Evolutionary conservation across 2,797 vertebrate species (phyloP), one percentile per base, ranked within the genome.

Genomic region (Chloroceryle amazona): DNA sequence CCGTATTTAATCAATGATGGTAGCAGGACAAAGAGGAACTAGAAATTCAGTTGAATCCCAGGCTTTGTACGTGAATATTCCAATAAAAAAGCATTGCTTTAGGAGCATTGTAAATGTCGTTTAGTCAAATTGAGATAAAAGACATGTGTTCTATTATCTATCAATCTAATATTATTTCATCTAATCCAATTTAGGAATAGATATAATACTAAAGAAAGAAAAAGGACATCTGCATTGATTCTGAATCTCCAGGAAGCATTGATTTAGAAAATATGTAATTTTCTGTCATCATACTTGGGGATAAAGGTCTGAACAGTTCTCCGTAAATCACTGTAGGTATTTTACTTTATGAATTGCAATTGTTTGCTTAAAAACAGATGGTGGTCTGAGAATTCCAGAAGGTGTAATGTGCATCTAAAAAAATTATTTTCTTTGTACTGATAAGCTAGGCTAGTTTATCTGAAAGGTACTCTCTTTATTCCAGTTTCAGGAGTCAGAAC

Each of bases 321-420:
- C 66, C 74, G 66, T 74, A 81, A 93, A 92, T 88, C 87, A 81
- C 54, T 72, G n/a, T 41, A 81, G 57, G 62, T 90, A 37, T 55
- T 57, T 65, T 72, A 28, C 70, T 83, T 79, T 37, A 88, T 84
- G 82, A 90, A 54, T 73, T 90, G 66, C 51, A 90, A 55, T 85
- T 91, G 66, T 96, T 95, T 86, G 46, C 73, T 91, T 90, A 86
- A 91, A 94, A 96, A 18, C 68, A 95, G 87, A 79, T 70, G 79
- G 54, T 88, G 46, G 37, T 88, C 42, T 61, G 46, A 86, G 42
- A 71, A 72, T 88, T 92, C 46, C 62, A 62, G 58, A 81, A 88
- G 70, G 58, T 70, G 22, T 47, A 58, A 52, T 2, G 5, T 29
- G 54, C 44, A 73, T 21, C 6, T 70, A 75, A 85, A 89, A 49